A percentile compares a stretch with the other conserved stretches of the same genome.
phyloP scores from a whole-genome alignment of 2,797 vertebrate genomes.

The Pangasius macronema region DNA sequence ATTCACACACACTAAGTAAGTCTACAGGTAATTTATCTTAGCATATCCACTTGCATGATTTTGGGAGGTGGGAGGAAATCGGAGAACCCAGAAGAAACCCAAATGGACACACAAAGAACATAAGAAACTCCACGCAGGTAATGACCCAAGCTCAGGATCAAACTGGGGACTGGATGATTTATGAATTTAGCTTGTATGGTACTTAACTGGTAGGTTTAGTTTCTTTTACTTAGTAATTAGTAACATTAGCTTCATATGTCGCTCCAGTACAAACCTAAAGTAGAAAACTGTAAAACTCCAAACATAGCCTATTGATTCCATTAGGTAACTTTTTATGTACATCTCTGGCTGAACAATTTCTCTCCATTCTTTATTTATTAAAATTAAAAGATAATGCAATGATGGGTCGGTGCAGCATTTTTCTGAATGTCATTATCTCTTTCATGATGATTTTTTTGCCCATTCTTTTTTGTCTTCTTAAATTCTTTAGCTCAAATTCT shows the following conservation, averaged over 20 bases:
- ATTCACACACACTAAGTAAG: not conserved
- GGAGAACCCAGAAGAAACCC: not conserved
- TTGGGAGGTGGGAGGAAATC: not conserved
- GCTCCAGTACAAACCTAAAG: not conserved
- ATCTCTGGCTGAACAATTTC: not conserved
- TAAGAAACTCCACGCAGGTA: not conserved
- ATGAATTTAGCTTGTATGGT: not conserved
- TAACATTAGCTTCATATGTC: not conserved
- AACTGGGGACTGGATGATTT: not conserved
- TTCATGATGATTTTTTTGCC: not conserved
- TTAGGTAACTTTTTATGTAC: not conserved
- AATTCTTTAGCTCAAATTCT: conserved; percentile 1
- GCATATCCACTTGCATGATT: not conserved
- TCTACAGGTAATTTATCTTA: not conserved
- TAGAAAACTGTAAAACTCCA: not conserved
- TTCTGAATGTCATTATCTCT: not conserved
- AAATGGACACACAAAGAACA: not conserved
- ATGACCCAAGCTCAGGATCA: not conserved
- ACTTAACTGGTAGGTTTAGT: not conserved
- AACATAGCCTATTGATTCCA: not conserved
- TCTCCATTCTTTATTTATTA: not conserved
- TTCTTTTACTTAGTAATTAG: not conserved
- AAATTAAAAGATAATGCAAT: not conserved
- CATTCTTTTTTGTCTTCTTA: not conserved
- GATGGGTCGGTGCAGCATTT: not conserved